Base-by-base conservation (phyloP, 2,113 vertebrate genomes). In the Lophochroa leadbeateri region DNA sequence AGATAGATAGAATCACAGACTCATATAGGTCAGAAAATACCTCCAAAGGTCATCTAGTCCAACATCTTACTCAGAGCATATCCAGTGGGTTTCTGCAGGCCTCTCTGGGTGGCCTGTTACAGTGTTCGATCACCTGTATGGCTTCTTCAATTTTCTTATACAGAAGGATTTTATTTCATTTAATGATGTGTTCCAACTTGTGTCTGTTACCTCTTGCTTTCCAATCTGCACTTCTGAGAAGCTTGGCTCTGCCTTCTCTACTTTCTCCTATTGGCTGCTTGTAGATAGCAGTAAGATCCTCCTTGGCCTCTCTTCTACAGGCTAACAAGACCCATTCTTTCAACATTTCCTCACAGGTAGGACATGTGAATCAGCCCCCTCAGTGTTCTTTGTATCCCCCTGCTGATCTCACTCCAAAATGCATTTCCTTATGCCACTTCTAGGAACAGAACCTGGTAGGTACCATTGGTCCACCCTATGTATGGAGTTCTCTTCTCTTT, bases 321-420 rank as follows among this genome's bases (percentile, higher is more conserved):
- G 39, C 15, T 70, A 25, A 55, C 4, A 33, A 27, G 31, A 3
- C 4, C 4, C 11, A 8, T 63, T 75, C 13, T 53, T 85, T 71
- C 39, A 86, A 37, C 16, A 55, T 47, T 88, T 92, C 13, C 13
- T 49, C 28, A 37, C 2, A 58, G 9, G 4, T 5, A 85, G 10
- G 4, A 3, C 15, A 18, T 29, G 15, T 43, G 33, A 24, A 65
- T 47, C 21, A 68, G 19, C 1, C 2, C 9, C 4, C 5, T 71
- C 49, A 84, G 15, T 0, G 2, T n/a, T 50, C 52, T 31, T 33
- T 14, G 3, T 39, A 43, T 46, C 3, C 9, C 4, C 15, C 6
- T 44, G 35, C n/a, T 68, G 31, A 68, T 79, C 17, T 90, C 0
- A 0, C 5, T 72, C 17, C 29, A 72, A 55, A 69, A 43, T 41